A percentile compares a stretch with the other conserved stretches of the same genome.
Conservation (phyloP, 2,113 vertebrate species). For the Isichthys henryi region DNA sequence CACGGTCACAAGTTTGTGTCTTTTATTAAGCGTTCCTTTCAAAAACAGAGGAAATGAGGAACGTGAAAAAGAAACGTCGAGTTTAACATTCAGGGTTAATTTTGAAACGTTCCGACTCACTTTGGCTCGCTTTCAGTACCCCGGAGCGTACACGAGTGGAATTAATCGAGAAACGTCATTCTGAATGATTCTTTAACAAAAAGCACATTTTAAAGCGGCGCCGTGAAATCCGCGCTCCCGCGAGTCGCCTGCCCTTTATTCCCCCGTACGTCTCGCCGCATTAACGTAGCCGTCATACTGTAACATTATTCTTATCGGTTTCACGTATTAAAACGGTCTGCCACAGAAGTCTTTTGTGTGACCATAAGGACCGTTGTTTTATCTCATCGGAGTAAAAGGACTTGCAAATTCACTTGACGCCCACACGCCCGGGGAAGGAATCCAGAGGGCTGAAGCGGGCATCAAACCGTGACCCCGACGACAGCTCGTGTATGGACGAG, state of each 20-base stretch:
- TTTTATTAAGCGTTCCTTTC: background rate
- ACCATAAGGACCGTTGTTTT: constrained; percentile 30
- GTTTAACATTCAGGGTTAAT: background rate
- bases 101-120: background rate
- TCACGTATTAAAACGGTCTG: background rate
- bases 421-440: constrained; percentile 49
- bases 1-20: background rate
- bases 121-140: background rate
- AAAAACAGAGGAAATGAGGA: background rate
- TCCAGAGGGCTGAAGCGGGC: constrained; percentile 39
- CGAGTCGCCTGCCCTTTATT: background rate
- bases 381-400: constrained; percentile 37
- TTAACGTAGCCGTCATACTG: background rate
- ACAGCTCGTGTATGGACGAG: background rate
- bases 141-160: background rate
- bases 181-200: background rate
- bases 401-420: constrained; percentile 50
- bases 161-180: background rate
- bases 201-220: background rate
- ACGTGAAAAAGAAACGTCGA: background rate
- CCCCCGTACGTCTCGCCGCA: background rate
- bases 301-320: background rate
- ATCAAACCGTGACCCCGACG: constrained; percentile 32
- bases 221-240: no score
- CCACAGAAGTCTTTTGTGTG: constrained; percentile 34